Base-by-base conservation (phyloP, 2,113 vertebrate genomes). In the Triplophysa dalaica region DNA sequence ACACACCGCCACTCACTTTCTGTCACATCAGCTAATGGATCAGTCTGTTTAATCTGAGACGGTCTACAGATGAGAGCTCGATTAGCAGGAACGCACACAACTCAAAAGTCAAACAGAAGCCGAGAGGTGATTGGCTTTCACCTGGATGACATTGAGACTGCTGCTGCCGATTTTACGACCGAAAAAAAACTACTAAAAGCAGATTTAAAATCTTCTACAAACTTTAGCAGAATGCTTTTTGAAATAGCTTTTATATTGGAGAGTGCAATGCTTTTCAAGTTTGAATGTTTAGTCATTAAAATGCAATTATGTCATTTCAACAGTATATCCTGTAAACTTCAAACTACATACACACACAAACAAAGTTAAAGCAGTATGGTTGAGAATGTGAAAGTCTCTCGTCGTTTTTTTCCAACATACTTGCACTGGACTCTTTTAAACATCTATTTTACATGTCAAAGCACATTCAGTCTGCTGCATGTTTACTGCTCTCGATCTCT, bases 341-440 rank as follows among this genome's bases (percentile, higher is more conserved):
- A 38, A 38, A 38, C 33, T 38, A 70, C 76, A 77, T 77, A 86
- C 67, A 22, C 69, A 83, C 12, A 67, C 48, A 77, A 21, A 79
- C 45, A 33, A 38, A 22, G 81, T 60, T 63, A 77, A 79, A 80
- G 17, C 52, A 67, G 79, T n/a, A 83, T 63, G 75, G 45, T 70
- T 56, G 29, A 38, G 82, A 69, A 85, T 73, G 9, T 66, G 21
- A 13, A 52, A 70, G 29, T 48, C 6, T 45, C 24, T 52, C 21
- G 22, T 22, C 10, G 21, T 50, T 69, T 50, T 16, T 26, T 19
- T 11, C 3, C 48, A 10, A 69, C 8, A 12, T 8, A 19, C 17
- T 56, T 19, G 24, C 48, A 70, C 69, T 38, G 56, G 54, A 29
- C 22, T 73, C 29, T 24, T 60, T 33, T 43, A 73, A 70, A 70